phyloP scores from a whole-genome alignment of 2,113 vertebrate genomes.

The Clarias batrachus region DNA sequence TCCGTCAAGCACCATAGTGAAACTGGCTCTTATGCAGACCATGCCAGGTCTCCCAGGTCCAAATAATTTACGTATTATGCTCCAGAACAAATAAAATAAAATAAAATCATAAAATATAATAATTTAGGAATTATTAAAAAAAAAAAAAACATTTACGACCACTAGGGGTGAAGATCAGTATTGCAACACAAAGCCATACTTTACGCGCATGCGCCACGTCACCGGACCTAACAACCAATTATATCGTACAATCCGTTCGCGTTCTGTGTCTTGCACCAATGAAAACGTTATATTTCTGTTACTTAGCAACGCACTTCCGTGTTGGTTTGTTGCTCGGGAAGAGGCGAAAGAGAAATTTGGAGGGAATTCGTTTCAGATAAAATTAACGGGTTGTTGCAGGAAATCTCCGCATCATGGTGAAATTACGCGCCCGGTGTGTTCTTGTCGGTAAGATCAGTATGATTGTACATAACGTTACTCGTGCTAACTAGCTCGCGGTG shows the following conservation, averaged over 20 bases:
- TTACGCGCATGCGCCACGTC: not conserved
- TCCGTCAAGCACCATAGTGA: too few relatives aligned
- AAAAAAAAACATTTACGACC: slow-evolving; percentile 4
- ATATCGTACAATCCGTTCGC: not conserved
- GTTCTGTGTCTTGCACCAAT: slow-evolving; percentile 51
- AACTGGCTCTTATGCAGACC: too few relatives aligned
- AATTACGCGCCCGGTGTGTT: slow-evolving; percentile 72
- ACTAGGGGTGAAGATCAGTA: slow-evolving; percentile 47
- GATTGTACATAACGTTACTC: not conserved
- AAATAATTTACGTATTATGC: not conserved
- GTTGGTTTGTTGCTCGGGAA: slow-evolving; percentile 47
- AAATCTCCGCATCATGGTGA: slow-evolving; percentile 64
- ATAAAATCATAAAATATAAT: not conserved
- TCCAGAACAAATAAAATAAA: not conserved
- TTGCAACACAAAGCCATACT: not conserved
- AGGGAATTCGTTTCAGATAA: not conserved
- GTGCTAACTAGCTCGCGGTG: slow-evolving; percentile 11
- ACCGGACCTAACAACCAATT: slow-evolving; percentile 58
- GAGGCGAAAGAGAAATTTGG: slow-evolving; percentile 10
- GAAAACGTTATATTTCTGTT: slow-evolving; percentile 49
- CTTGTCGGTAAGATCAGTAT: slow-evolving; percentile 67
- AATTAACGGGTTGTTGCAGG: too few relatives aligned
- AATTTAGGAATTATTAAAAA: not conserved
- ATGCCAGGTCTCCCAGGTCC: too few relatives aligned
- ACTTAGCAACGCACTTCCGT: slow-evolving; percentile 62